Evolutionary conservation across 2,888 invertebrate genomes (phyloP), one percentile per base, ranked within the genome.

Genomic region (Synanthedon vespiformis): DNA sequence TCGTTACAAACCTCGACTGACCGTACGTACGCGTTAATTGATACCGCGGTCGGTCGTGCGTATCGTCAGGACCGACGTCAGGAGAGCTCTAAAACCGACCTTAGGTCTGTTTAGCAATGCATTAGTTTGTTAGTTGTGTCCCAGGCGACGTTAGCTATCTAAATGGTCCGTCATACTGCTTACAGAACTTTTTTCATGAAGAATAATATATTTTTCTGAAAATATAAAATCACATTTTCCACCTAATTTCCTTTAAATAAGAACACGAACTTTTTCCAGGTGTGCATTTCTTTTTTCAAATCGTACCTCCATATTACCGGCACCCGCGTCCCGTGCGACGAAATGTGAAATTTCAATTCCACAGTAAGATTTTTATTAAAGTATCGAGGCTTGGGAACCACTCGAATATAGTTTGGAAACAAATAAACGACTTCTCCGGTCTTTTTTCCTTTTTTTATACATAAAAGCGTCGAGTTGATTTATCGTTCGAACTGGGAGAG

Each of bases 401-500:
- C 70, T 75, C 68, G 74, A 77, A 75, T 78, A 75, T 84, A 82
- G 83, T 85, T 82, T 77, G 77, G 69, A 81, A 85, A 85, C 85
- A 83, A 85, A 84, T 84, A 81, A 81, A 82, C 74, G 80, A 77
- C 77, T 80, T 85, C 76, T 64, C 68, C 58, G 64, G 65, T 72
- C 67, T 74, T 79, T 77, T 72, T 74, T 65, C 63, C 69, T 72
- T 70, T 73, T n/a, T 81, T 79, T 77, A 71, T 77, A 80, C 74
- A 75, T 77, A 77, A 81, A 80, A 81, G 77, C 77, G 80, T 69
- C 67, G 78, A 80, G 74, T 80, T 85, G 85, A 85, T 84, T 85
- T 85, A 85, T 84, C 68, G 77, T 70, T 54, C 68, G 65, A 66
- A 72, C 71, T 61, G 68, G 63, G 66, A 68, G 72, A 74, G 74